Evolutionary conservation across 2,113 vertebrate genomes (phyloP).

Genomic region (Grammomys surdaster): DNA sequence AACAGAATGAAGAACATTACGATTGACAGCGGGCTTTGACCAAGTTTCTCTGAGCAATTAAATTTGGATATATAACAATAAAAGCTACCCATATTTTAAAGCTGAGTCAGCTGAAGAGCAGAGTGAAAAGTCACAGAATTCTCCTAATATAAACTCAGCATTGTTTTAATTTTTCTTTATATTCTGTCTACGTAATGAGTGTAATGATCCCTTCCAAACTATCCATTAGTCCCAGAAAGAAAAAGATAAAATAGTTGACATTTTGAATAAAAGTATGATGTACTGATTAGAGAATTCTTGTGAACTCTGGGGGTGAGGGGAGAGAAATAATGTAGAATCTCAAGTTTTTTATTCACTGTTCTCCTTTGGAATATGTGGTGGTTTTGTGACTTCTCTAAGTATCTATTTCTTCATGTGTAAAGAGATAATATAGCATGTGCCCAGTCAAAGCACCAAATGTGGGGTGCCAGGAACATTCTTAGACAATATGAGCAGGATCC

Average conservation of each 20-base stretch:
- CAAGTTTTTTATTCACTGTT: neutral
- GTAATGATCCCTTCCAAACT: neutral
- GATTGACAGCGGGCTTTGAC: neutral
- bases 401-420: neutral
- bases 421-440: neutral
- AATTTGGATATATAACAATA: slow-evolving; percentile 36
- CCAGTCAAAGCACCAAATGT: neutral
- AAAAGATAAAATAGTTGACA: neutral
- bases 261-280: neutral
- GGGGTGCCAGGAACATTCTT: neutral
- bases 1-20: neutral
- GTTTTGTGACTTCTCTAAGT: neutral
- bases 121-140: neutral
- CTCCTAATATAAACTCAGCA: neutral
- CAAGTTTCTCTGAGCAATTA: neutral
- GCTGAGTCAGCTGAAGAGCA: neutral
- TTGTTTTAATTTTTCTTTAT: slow-evolving; percentile 1
- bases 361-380: neutral
- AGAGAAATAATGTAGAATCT: neutral
- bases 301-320: neutral
- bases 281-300: neutral
- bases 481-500: neutral
- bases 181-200: neutral
- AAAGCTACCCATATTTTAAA: slow-evolving; percentile 24
- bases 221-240: neutral